Conservation (phyloP, 2,113 vertebrate species). For the Corydoras sp. region DNA sequence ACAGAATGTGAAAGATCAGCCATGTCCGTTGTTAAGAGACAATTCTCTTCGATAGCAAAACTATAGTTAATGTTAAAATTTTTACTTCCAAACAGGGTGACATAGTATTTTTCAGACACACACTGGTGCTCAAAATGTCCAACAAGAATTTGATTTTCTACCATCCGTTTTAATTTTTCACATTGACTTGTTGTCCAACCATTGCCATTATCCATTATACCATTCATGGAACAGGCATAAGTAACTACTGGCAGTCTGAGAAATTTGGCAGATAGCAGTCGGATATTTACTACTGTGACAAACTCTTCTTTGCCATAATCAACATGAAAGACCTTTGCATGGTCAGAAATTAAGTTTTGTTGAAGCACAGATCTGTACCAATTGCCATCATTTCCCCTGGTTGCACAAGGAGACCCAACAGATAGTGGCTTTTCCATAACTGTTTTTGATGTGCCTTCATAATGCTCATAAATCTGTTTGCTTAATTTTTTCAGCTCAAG, state of each 20-base stretch:
- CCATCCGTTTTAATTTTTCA: conserved; percentile 61
- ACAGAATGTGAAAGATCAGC: neutral
- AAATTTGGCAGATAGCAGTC: conserved; percentile 63
- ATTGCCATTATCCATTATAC: conserved; percentile 56
- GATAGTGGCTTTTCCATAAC: conserved; percentile 43
- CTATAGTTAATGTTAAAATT: conserved; percentile 63
- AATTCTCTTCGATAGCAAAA: conserved; percentile 59
- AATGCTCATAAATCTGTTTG: conserved; percentile 62
- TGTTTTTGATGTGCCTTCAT: conserved; percentile 39
- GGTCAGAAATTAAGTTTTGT: conserved; percentile 50
- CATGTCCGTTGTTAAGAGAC: conserved; percentile 3
- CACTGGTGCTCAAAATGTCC: conserved; percentile 67
- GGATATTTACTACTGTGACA: conserved; percentile 61
- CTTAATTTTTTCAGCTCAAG: conserved; percentile 69
- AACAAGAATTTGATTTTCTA: conserved; percentile 62
- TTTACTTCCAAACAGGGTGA: conserved; percentile 68
- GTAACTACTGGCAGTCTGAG: conserved; percentile 81
- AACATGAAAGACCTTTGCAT: conserved; percentile 74
- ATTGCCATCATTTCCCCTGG: conserved; percentile 65
- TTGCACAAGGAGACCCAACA: conserved; percentile 74
- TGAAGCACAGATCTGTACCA: conserved; percentile 79
- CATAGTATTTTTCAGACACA: conserved; percentile 66
- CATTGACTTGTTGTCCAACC: conserved; percentile 67
- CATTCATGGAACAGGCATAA: conserved; percentile 71
- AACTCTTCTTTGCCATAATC: conserved; percentile 78